phyloP scores from a whole-genome alignment of 2,888 invertebrate genomes.

The Acrobasis suavella region DNA sequence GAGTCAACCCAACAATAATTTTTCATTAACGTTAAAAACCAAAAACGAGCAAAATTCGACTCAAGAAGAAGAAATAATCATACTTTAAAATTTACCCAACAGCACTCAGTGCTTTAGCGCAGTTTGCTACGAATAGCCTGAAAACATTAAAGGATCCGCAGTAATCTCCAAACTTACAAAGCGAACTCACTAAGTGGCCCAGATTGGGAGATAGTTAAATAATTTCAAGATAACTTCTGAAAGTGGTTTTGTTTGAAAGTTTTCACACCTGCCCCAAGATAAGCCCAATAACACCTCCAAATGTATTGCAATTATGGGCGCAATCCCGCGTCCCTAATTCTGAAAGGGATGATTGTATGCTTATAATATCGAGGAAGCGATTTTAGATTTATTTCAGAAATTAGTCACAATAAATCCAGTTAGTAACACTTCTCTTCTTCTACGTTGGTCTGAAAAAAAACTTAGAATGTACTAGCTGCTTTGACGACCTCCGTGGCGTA shows the following conservation, averaged over 20 bases:
- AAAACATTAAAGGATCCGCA: slow-evolving; percentile 9
- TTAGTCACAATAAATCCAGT: background rate
- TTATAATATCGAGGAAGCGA: slow-evolving; percentile 6
- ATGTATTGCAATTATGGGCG: slow-evolving; percentile 13
- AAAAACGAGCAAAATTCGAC: too few species aligned
- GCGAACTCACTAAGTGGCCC: slow-evolving; percentile 36
- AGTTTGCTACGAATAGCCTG: background rate
- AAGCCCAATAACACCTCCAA: slow-evolving; percentile 7
- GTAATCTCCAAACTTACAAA: slow-evolving; percentile 33
- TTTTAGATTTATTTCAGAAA: background rate
- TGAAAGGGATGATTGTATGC: slow-evolving; percentile 16
- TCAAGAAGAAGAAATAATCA: too few species aligned
- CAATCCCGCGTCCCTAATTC: slow-evolving; percentile 15
- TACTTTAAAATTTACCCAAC: background rate
- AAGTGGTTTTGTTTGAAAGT: slow-evolving; percentile 24
- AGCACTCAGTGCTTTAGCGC: background rate
- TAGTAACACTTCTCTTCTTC: background rate
- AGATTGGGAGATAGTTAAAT: slow-evolving; percentile 47
- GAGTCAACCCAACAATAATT: too few species aligned
- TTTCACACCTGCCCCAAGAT: slow-evolving; percentile 5
- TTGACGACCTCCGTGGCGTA: too few species aligned
- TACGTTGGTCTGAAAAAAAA: background rate
- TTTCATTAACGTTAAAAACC: too few species aligned
- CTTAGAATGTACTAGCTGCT: too few species aligned
- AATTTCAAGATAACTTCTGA: slow-evolving; percentile 36